These are phyloP conservation scores for Drosophila lacertosa DNA, from an alignment of 1,140 invertebrate species.

Conservation along the genomic window DNA sequence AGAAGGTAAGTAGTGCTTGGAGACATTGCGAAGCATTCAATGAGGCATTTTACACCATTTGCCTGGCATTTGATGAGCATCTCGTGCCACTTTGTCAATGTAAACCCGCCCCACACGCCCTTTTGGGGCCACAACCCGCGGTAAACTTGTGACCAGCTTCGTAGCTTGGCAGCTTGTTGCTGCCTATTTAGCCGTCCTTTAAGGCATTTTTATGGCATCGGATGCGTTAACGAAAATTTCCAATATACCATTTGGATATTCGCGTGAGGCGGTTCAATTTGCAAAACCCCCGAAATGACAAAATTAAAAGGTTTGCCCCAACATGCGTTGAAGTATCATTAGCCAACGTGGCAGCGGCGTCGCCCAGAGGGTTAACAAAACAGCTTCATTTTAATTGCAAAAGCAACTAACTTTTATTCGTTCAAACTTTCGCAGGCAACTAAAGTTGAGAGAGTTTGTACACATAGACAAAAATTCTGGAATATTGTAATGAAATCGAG, in stretches of 20 bases:
- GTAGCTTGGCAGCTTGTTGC: conserved; percentile 61
- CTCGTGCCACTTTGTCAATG: conserved; percentile 52
- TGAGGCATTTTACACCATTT: conserved; percentile 80
- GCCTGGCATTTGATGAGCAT: conserved; percentile 71
- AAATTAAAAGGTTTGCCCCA: conserved; percentile 57
- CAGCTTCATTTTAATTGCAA: conserved; percentile 13
- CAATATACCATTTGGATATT: conserved; percentile 67
- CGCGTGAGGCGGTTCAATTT: conserved; percentile 44
- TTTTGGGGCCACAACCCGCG: too few species aligned
- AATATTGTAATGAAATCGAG: too few species aligned
- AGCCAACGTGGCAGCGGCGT: conserved; percentile 25
- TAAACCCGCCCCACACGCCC: conserved; percentile 3
- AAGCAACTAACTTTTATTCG: background rate
- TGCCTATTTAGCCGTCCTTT: conserved; percentile 51
- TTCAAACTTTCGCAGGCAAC: too few species aligned
- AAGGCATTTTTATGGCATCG: conserved; percentile 71
- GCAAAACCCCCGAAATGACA: conserved; percentile 38
- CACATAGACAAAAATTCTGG: too few species aligned
- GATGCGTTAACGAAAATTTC: conserved; percentile 73
- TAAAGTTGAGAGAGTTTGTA: too few species aligned
- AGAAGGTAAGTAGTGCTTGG: conserved; percentile 51
- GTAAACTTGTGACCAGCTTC: background rate
- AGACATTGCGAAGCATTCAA: conserved; percentile 60
- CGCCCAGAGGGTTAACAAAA: background rate
- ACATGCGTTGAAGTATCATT: conserved; percentile 15